Base-by-base conservation (phyloP, 2,113 vertebrate species). In the Nestor notabilis region DNA sequence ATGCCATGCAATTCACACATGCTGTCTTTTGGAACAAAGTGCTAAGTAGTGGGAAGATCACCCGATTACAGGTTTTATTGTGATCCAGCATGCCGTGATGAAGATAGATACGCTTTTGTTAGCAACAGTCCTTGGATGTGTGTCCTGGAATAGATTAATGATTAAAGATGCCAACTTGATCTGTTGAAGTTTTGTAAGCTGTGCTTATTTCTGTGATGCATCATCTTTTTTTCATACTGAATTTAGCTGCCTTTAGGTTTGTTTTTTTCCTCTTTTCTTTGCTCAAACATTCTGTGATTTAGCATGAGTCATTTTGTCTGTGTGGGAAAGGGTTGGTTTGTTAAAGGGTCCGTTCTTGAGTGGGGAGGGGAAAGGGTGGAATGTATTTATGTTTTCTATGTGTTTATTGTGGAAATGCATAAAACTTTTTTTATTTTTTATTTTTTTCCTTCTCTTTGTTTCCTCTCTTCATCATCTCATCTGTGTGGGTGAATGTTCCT, bases 401-500 rank as follows among this genome's bases (percentile, higher is more conserved):
- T 93, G 86, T 96, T 95, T 96, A 79, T 95, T 95, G 63, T 96
- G 72, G 91, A 97, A 97, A 97, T 97, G 66, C 83, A 91, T 97
- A 96, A 96, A 96, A 91, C 84, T 77, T 96, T 89, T 96, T 94
- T 91, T 95, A 95, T 78, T 87, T 92, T 61, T 61, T 35, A 15
- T 70, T 90, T 46, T 76, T 53, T 75, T 89, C 85, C 90, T 95
- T 96, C 94, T 97, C 66, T 97, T 97, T 97, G 87, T 96, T 97
- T 96, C 95, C 87, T 98, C 98, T 98, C 98, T 98, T 96, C 97
- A 97, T 98, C 97, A 97, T 98, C 98, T 98, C 98, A 98, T 98
- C 98, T 98, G 96, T 99, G 95, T 98, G 98, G 98, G 97, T 99
- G 97, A 99, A 98, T 98, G 97, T 98, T 98, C 97, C 98, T 99